Base-by-base conservation (phyloP, 2,797 vertebrate genomes). In the Phrynocephalus vlangalii region DNA sequence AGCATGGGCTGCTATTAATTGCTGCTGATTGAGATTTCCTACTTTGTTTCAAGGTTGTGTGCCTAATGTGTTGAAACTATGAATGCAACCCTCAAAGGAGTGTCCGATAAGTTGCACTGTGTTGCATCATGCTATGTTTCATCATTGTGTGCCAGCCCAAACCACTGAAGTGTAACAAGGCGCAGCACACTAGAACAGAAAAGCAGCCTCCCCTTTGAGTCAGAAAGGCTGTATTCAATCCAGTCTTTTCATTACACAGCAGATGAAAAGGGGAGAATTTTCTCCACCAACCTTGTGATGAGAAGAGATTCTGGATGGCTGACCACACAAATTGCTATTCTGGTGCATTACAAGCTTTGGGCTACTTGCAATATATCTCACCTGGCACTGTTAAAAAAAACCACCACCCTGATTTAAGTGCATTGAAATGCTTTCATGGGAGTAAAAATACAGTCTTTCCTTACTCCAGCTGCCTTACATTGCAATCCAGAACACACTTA, bases 231-330 rank as follows among this genome's bases (percentile, higher is more conserved):
- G 81, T 88, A 89, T 73, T 90, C 38, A 84, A 72, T 78, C 38
- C 13, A 79, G 91, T 88, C 10, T 85, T 93, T 80, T 82, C 2
- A 85, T 91, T 90, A 50, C 18, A 73, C 3, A 18, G 16, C 1
- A 1, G 20, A 73, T 80, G 9, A 82, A 93, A 77, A 90, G 0
- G 30, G 1, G 2, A 86, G 33, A 91, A 90, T 88, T 72, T 88
- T 88, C 89, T 91, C 63, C 87, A 11, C 44, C 83, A 16, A 16
- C 16, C 60, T 90, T 94, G 5, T 83, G 88, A 88, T 38, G 66
- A 56, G 87, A 89, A 85, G 88, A 68, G 75, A 91, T 52, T 87
- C 87, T 18, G 86, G 82, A 83, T 84, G 85, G 38, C 24, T 85
- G 66, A 89, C 18, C 56, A 86, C 24, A 90, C 0, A 92, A 91